A percentile compares a stretch with the other conserved stretches of the same genome.
Evolutionary conservation across 2,113 vertebrate species (phyloP).

Genomic region (Otus sunia): DNA sequence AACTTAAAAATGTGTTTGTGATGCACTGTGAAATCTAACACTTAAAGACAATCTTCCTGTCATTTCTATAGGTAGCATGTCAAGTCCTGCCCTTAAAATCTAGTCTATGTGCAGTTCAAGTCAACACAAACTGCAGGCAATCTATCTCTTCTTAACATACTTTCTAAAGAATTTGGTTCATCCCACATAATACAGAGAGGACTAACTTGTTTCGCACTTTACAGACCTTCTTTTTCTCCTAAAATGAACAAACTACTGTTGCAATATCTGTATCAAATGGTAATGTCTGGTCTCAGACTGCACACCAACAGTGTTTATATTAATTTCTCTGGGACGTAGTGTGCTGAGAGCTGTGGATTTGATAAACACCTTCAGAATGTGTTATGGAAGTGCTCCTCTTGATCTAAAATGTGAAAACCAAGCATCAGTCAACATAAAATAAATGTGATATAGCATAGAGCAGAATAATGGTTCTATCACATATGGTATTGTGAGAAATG

Average conservation of each 20-base stretch:
- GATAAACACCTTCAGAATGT: neutral
- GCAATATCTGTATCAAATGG: neutral
- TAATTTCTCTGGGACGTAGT: neutral
- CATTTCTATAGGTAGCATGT: neutral
- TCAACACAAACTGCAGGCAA: neutral
- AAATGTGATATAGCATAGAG: conserved; percentile 8
- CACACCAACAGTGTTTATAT: neutral
- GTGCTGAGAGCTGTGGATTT: neutral
- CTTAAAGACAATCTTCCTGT: neutral
- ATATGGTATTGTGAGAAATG: conserved; percentile 28
- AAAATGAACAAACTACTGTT: neutral
- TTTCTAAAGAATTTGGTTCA: neutral
- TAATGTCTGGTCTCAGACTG: neutral
- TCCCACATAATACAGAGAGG: neutral
- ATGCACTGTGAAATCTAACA: neutral
- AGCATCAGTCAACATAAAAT: conserved; percentile 21
- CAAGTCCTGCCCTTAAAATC: neutral
- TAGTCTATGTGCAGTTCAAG: neutral
- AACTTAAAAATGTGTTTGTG: neutral
- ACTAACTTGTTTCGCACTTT: neutral
- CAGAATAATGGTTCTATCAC: conserved; percentile 18
- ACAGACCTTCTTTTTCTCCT: neutral
- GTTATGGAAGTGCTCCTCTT: neutral
- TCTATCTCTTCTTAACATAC: neutral
- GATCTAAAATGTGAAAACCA: conserved; percentile 19